Base-by-base conservation (phyloP, 2,113 vertebrate genomes). In the Penelope pileata region DNA sequence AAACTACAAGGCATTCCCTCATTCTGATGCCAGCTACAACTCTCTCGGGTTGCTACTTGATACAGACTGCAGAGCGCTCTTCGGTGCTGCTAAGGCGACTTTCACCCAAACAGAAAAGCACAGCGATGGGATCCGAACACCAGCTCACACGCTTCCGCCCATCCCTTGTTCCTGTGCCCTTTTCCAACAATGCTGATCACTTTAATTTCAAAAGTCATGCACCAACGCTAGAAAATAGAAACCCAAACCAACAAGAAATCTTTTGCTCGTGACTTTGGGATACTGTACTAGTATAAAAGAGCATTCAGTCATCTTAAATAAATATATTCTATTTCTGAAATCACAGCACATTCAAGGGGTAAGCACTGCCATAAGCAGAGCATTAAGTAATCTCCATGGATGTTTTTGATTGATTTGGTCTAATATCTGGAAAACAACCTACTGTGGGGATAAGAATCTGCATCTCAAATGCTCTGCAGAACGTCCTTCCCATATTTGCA, bases 401-500 rank as follows among this genome's bases (percentile, higher is more conserved):
- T 82, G 92, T 69, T 86, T 96, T 94, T 89, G 88, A 94, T 32
- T 82, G 95, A 91, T 95, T 97, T 97, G 95, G 97, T 97, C 90
- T 96, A 96, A 54, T 83, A 93, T 79, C 83, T 94, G 96, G 86
- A 91, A 96, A 95, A 95, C 40, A 96, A 85, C 42, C 91, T 97
- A 96, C 96, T 88, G 90, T 88, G 81, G 91, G 95, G 95, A 96
- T 91, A 96, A 96, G 96, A 98, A 97, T 95, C 96, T 97, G 88
- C 96, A 96, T 96, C 96, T 97, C 96, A 96, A 97, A 96, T 93
- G 97, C 92, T 92, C 85, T 96, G 89, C 95, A 97, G 96, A 97
- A 96, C 93, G 22, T 76, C 91, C 36, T 96, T 98, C 94, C 95
- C 93, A n/a, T 96, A 86, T 91, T 68, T 95, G 59, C 88, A 95